A percentile compares a stretch with the other conserved stretches of the same genome.
phyloP scores from a whole-genome alignment of 2,888 invertebrate genomes.

The Ophion ellenae region DNA sequence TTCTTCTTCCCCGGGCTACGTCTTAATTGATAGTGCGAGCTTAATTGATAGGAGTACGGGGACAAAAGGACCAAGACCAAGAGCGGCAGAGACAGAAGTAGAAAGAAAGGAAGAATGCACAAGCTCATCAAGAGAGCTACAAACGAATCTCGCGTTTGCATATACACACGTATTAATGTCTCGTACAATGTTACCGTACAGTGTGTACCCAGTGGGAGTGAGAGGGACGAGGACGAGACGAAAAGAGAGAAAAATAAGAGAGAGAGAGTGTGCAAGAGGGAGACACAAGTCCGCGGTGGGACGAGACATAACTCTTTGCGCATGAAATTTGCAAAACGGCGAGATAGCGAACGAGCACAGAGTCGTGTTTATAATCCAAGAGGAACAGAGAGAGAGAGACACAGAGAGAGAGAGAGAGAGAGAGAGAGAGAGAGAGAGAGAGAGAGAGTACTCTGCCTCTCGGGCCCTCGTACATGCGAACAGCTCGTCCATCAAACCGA shows the following conservation, averaged over 20 bases:
- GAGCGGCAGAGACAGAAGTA: conserved; percentile 54
- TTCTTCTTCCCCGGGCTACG: conserved; percentile 60
- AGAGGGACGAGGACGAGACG: not conserved
- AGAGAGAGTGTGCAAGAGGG: conserved; percentile 31
- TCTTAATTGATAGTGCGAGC: conserved; percentile 66
- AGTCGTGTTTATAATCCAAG: conserved; percentile 69
- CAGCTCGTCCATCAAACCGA: conserved; percentile 82
- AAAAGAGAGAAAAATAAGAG: conserved; percentile 25
- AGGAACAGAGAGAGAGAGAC: conserved; percentile 20
- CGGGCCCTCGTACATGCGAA: conserved; percentile 78
- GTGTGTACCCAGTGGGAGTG: conserved; percentile 15
- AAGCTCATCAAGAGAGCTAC: conserved; percentile 30
- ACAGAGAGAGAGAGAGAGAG: conserved; percentile 16
- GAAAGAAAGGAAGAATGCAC: conserved; percentile 11
- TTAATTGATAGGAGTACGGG: conserved; percentile 77
- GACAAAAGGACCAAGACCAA: conserved; percentile 64
- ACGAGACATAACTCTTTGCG: conserved; percentile 69
- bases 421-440: conserved; percentile 14
- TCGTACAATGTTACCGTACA: conserved; percentile 41
- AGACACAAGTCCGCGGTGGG: conserved; percentile 57
- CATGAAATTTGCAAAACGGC: conserved; percentile 80
- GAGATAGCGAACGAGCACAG: conserved; percentile 78
- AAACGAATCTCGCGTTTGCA: conserved; percentile 59
- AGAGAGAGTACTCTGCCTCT: conserved; percentile 63
- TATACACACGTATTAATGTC: conserved; percentile 57